Conservation (phyloP, 2,113 vertebrate species). For the Albula glossodonta region DNA sequence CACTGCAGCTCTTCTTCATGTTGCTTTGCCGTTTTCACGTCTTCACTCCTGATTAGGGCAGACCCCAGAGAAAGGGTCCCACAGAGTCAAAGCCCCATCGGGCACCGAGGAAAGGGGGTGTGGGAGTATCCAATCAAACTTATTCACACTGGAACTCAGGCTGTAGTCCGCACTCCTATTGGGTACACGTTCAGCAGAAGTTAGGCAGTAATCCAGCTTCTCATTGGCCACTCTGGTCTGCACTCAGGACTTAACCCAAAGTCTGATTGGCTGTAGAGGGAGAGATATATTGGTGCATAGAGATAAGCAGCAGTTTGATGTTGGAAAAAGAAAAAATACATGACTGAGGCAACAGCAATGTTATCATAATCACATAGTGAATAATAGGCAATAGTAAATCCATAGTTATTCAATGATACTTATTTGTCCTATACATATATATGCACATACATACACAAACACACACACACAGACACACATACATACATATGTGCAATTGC, state of each 20-base stretch:
- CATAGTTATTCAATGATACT: no score
- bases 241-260: not conserved
- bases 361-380: no score
- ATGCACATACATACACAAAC: no score
- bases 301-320: not conserved
- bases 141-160: not conserved
- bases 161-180: not conserved
- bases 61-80: no score
- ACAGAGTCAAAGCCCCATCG: not conserved
- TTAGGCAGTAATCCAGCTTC: not conserved
- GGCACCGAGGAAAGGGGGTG: not conserved
- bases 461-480: no score
- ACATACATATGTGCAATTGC: no score
- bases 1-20: slow-evolving; percentile 8
- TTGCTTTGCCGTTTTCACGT: not conserved
- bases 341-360: no score
- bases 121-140: not conserved
- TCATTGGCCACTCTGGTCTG: not conserved
- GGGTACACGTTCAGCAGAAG: not conserved
- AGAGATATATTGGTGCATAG: not conserved
- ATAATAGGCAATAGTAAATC: no score
- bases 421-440: no score
- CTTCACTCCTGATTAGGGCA: not conserved
- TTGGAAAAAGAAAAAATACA: no score
- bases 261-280: not conserved